A percentile compares a stretch with the other conserved stretches of the same genome.
Evolutionary conservation across 2,797 vertebrate genomes (phyloP).

Genomic region (Fringilla coelebs): DNA sequence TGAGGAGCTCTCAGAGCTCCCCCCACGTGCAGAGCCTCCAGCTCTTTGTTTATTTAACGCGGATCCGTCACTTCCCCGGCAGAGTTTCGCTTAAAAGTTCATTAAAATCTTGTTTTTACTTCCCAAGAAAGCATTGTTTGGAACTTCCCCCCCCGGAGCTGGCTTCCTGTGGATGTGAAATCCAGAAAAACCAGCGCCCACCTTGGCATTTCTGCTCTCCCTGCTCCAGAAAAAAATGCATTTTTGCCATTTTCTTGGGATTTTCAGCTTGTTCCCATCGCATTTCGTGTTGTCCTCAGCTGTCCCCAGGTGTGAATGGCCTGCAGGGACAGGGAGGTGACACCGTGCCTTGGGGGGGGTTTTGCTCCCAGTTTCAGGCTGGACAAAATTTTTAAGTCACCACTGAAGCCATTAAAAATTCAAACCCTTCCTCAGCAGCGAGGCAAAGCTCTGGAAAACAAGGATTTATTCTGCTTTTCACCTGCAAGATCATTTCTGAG

Average conservation of each 20-base stretch:
- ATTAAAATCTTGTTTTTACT: accelerated
- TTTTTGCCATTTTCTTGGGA: not conserved
- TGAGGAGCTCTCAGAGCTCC: not conserved
- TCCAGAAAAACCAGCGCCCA: not conserved
- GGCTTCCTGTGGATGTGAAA: not conserved
- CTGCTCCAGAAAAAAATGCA: accelerated
- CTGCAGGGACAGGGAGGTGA: not conserved
- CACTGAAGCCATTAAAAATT: accelerated
- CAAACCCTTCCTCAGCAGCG: accelerated
- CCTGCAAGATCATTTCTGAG: not conserved
- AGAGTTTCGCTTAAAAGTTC: accelerated
- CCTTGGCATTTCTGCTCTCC: not conserved
- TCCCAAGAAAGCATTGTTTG: not conserved
- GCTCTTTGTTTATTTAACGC: not conserved
- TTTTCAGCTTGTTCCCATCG: not conserved
- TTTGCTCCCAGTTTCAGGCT: not conserved
- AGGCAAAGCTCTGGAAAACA: not conserved
- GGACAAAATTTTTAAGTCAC: accelerated
- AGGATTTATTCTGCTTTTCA: not conserved
- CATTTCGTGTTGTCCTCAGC: accelerated
- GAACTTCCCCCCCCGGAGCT: not conserved
- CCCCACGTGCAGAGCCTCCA: not conserved
- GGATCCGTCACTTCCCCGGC: not conserved
- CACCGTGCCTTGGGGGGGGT: accelerated
- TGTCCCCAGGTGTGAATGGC: not conserved